Percentiles rank a stretch among this genome's conserved stretches.
phyloP scores from a whole-genome alignment of 2,888 invertebrate genomes.

The Calameuta filiformis region DNA sequence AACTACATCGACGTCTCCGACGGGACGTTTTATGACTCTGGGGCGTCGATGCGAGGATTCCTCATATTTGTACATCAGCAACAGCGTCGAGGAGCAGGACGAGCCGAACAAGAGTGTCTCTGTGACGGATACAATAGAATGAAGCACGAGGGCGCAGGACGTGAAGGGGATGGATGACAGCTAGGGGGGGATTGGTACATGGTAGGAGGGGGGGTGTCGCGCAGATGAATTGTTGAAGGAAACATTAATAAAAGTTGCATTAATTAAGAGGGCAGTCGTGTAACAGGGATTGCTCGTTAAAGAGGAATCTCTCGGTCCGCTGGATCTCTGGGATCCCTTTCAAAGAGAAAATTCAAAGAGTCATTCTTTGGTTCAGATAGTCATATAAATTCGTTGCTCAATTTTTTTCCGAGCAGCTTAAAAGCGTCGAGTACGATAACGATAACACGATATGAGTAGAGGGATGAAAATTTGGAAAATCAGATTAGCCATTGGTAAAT shows the following conservation, averaged over 20 bases:
- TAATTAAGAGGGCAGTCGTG: slow-evolving; percentile 55
- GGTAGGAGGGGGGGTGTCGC: slow-evolving; percentile 25
- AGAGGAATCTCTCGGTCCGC: slow-evolving; percentile 41
- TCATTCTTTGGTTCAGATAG: neutral
- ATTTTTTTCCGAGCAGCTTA: neutral
- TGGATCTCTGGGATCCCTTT: slow-evolving; percentile 23
- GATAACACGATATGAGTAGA: neutral
- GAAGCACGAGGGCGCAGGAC: slow-evolving; percentile 21
- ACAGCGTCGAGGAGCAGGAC: neutral
- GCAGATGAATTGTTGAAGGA: slow-evolving; percentile 52
- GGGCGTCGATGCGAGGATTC: neutral
- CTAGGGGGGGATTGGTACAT: neutral
- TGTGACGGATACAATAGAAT: slow-evolving; percentile 18
- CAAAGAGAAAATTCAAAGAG: neutral
- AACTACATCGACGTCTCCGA: neutral
- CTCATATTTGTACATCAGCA: neutral
- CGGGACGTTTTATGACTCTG: neutral
- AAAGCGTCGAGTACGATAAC: neutral
- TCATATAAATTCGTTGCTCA: neutral
- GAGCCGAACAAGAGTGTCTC: slow-evolving; percentile 10
- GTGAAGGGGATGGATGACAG: slow-evolving; percentile 20
- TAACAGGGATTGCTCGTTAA: slow-evolving; percentile 45
- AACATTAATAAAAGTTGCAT: slow-evolving; percentile 62
- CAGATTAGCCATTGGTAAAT: neutral
- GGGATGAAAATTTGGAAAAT: neutral